Conservation (phyloP, 2,888 invertebrate species). For the Archips xylosteana region DNA sequence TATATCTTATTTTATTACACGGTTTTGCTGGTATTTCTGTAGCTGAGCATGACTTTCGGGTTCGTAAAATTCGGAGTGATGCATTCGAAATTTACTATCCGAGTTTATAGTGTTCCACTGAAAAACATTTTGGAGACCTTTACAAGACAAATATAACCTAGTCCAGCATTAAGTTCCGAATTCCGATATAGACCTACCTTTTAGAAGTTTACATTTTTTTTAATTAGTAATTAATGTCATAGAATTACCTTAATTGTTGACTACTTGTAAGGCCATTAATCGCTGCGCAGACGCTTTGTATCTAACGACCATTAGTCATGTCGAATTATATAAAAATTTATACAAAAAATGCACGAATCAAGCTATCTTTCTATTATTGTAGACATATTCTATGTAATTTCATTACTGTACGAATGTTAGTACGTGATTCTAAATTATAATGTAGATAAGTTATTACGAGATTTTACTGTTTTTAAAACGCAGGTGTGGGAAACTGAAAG, state of each 20-base stretch:
- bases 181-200: conserved; percentile 73
- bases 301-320: conserved; percentile 9
- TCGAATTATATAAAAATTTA: conserved; percentile 14
- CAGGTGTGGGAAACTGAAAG: neutral
- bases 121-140: conserved; percentile 77
- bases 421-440: conserved; percentile 56
- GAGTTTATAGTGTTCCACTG: conserved; percentile 10
- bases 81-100: no score
- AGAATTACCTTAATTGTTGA: conserved; percentile 67
- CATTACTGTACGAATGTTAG: conserved; percentile 60
- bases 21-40: no score
- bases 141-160: conserved; percentile 69
- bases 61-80: no score
- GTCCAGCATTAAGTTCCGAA: conserved; percentile 66
- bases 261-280: conserved; percentile 80
- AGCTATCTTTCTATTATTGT: conserved; percentile 54
- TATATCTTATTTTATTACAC: no score
- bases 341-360: conserved; percentile 52
- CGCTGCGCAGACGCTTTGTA: conserved; percentile 58
- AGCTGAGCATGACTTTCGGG: no score
- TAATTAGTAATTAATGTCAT: conserved; percentile 33
- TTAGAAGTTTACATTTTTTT: conserved; percentile 45
- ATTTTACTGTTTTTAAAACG: neutral
- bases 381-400: conserved; percentile 47
- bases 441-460: conserved; percentile 18